Percentiles rank a stretch among this genome's conserved stretches.
These are phyloP conservation scores for Isurus oxyrinchus DNA, from an alignment of 2,113 vertebrate species.

Conservation along the genomic window DNA sequence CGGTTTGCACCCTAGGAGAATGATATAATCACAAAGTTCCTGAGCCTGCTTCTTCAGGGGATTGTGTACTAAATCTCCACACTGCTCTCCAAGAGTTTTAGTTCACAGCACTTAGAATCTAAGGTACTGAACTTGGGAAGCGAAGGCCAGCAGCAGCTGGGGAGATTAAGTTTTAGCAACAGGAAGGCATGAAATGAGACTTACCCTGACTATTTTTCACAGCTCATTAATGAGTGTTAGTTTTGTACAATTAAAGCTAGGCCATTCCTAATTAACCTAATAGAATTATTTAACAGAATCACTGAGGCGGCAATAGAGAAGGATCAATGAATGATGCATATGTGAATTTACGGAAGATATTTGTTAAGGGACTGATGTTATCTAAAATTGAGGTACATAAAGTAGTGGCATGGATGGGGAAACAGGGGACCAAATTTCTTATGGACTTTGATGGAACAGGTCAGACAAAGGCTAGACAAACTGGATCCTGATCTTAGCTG, in stretches of 20 bases:
- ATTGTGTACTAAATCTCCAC: background rate
- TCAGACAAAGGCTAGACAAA: background rate
- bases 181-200: background rate
- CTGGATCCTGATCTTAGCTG: background rate
- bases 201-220: background rate
- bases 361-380: background rate
- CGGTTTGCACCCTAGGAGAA: background rate
- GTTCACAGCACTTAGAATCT: background rate
- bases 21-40: background rate
- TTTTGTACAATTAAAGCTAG: background rate
- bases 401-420: background rate
- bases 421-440: background rate
- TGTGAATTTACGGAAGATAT: background rate
- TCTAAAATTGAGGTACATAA: background rate
- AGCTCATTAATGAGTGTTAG: background rate
- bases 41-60: background rate
- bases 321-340: background rate
- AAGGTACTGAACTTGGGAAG: background rate
- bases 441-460: background rate
- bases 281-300: background rate
- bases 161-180: background rate
- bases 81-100: background rate
- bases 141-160: background rate
- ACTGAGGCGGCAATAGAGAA: background rate
- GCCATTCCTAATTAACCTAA: background rate